Percentiles rank a stretch among this genome's conserved stretches.
Conservation (phyloP, 2,113 vertebrate species). For the Motacilla tschutschensis region DNA sequence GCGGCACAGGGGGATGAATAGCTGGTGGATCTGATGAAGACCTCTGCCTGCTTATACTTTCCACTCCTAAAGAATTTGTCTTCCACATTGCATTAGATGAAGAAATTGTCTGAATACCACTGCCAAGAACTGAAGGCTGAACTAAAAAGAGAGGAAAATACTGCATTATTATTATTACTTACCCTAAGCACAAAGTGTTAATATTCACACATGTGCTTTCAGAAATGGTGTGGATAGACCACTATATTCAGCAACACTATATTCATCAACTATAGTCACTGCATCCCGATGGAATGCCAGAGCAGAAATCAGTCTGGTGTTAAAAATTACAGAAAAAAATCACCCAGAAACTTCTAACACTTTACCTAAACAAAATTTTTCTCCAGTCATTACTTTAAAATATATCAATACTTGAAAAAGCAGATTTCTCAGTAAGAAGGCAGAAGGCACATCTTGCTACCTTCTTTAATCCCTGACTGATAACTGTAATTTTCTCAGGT, state of each 20-base stretch:
- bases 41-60: conserved; percentile 85
- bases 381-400: background rate
- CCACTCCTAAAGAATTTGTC: conserved; percentile 84
- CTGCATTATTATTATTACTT: conserved; percentile 68
- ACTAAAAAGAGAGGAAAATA: conserved; percentile 81
- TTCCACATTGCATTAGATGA: conserved; percentile 87
- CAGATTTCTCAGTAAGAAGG: background rate
- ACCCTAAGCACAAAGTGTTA: conserved; percentile 18
- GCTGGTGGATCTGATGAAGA: conserved; percentile 97
- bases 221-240: background rate
- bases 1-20: conserved; percentile 94
- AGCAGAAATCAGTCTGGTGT: background rate
- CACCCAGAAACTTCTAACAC: background rate
- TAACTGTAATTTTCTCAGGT: background rate
- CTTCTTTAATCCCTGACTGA: background rate
- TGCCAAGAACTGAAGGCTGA: conserved; percentile 80
- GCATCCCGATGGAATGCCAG: background rate
- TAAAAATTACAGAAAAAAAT: background rate
- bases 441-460: background rate
- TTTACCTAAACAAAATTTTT: background rate
- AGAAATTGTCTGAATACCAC: conserved; percentile 79
- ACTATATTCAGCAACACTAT: background rate
- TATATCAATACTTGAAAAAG: background rate
- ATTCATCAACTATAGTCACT: background rate
- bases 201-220: background rate